phyloP scores from a whole-genome alignment of 2,797 vertebrate species.

The Hemitrygon akajei region DNA sequence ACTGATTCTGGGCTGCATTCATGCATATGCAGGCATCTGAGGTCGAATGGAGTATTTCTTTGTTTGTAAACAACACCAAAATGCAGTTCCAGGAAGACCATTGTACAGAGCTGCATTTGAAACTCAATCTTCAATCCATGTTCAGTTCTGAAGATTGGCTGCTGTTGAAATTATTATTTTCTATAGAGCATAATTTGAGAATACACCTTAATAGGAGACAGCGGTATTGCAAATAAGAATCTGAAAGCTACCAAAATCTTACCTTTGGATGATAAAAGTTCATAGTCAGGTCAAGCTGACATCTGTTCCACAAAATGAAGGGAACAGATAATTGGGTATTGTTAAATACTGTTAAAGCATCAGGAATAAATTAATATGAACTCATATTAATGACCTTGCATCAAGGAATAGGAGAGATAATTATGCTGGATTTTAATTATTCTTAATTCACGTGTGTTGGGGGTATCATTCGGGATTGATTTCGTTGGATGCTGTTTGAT shows the following conservation, averaged over 20 bases:
- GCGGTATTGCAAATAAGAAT: neutral
- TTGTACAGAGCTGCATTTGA: too few species aligned
- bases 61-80: too few species aligned
- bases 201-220: neutral
- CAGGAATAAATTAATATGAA: constrained; percentile 10
- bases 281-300: neutral
- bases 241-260: neutral
- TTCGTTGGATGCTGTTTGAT: too few species aligned
- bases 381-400: constrained; percentile 7
- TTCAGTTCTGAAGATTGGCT: too few species aligned
- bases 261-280: neutral
- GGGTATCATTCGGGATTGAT: too few species aligned
- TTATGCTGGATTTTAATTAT: neutral
- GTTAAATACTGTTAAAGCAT: neutral
- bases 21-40: too few species aligned
- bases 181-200: too few species aligned
- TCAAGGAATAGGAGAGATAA: neutral
- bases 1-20: too few species aligned
- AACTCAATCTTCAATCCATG: too few species aligned
- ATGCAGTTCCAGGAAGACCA: too few species aligned
- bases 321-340: neutral
- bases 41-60: too few species aligned
- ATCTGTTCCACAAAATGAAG: neutral
- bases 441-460: neutral
- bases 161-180: too few species aligned